Base-by-base conservation (phyloP, 2,797 vertebrate genomes). In the Ambastaia sidthimunki region DNA sequence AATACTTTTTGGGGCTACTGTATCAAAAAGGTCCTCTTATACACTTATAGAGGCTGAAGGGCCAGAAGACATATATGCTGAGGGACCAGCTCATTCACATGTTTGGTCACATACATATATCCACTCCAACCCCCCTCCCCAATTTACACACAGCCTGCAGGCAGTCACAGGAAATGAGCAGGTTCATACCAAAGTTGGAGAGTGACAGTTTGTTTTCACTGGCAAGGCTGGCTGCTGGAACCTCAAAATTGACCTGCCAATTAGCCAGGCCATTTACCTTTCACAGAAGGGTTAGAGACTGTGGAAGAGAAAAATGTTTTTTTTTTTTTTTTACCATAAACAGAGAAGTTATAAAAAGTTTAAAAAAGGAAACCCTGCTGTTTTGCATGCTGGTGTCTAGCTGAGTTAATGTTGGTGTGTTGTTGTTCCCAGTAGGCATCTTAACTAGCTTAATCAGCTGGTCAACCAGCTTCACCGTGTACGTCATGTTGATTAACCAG, bases 11-110 rank as follows among this genome's bases (percentile, higher is more conserved):
- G 16, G 16, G 21, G 11, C 55, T 21, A 60, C 25, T 7, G 25
- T 31, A 16, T 28, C 25, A 2, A 34, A 62, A 63, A 34, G 25
- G 25, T 62, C 7, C 12, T 18, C 25, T 37, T 31, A 15, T 31
- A 18, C 25, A 11, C 28, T 19, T 34, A 10, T 2, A 31, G 83
- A 86, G 92, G 90, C 91, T 93, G 92, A 93, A 86, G 90, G 87
- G 34, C 89, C 83, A 84, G 77, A 34, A 66, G 19, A 54, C 50
- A n/a, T 57, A 37, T 37, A 41, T 9, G 7, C 37, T 41, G 37
- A 41, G 37, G 37, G 37, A 1, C 7, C 34, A 37, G 16, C 37
- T 68, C 63, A 77, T 77, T 59, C 19, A 21, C 50, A 57, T 76
- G 74, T 55, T 70, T 41, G n/a, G 67, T n/a, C n/a, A 28, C 28